A percentile compares a stretch with the other conserved stretches of the same genome.
These are phyloP conservation scores for Sminthurides aquaticus DNA, from an alignment of 2,888 invertebrate species.

Conservation along the genomic window DNA sequence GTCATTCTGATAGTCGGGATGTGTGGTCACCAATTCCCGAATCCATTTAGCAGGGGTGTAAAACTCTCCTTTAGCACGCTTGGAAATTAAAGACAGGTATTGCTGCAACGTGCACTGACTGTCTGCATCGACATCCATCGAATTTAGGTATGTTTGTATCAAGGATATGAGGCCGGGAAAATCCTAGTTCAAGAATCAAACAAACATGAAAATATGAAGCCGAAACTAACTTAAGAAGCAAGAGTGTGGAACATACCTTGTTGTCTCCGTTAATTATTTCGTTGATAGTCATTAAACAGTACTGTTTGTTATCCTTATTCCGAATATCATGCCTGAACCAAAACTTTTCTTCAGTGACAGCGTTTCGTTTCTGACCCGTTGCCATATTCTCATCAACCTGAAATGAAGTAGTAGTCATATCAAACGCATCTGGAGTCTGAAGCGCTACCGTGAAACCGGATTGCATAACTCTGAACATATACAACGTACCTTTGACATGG, in stretches of 20 bases:
- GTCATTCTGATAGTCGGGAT: slow-evolving; percentile 85
- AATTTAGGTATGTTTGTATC: slow-evolving; percentile 85
- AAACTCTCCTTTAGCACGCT: slow-evolving; percentile 78
- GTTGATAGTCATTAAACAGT: slow-evolving; percentile 77
- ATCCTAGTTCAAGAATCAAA: slow-evolving; percentile 44
- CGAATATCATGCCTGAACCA: slow-evolving; percentile 65
- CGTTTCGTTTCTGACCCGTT: slow-evolving; percentile 84
- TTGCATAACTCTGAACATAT: neutral
- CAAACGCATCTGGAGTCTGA: neutral
- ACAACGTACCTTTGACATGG: slow-evolving; percentile 76
- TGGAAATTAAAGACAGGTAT: slow-evolving; percentile 86
- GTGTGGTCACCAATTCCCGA: slow-evolving; percentile 75
- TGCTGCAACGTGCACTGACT: slow-evolving; percentile 95
- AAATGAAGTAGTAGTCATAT: slow-evolving; percentile 10
- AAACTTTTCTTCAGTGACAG: slow-evolving; percentile 74
- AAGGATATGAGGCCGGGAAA: slow-evolving; percentile 93
- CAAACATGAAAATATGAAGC: neutral
- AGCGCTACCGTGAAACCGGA: neutral
- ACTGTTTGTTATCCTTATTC: slow-evolving; percentile 51
- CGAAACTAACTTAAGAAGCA: neutral
- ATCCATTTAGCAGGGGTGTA: slow-evolving; percentile 93
- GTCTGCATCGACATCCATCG: slow-evolving; percentile 96
- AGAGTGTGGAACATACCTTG: neutral
- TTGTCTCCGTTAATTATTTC: slow-evolving; percentile 92
- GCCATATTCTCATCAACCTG: slow-evolving; percentile 94